A percentile compares a stretch with the other conserved stretches of the same genome.
Evolutionary conservation across 1,140 invertebrate genomes (phyloP).

Genomic region (Hestina assimilis): DNA sequence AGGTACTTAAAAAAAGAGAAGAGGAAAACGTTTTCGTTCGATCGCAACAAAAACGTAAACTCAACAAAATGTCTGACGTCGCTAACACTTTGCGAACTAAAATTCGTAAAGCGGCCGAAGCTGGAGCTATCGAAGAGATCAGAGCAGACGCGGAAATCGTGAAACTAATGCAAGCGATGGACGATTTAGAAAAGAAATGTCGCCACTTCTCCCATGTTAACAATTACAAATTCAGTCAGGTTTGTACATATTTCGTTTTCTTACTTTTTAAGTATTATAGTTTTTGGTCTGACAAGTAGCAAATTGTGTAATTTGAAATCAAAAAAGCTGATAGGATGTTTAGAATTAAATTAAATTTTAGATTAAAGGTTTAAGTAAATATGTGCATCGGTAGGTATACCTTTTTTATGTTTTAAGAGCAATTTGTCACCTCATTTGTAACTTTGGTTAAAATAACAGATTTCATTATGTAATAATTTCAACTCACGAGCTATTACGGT

Average conservation of each 20-base stretch:
- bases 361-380: too few relatives aligned
- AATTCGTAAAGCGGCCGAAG: constrained; percentile 79
- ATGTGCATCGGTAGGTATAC: too few relatives aligned
- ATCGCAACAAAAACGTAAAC: constrained; percentile 88
- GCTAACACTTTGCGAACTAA: constrained; percentile 82
- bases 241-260: not conserved
- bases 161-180: constrained; percentile 82
- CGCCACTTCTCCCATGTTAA: constrained; percentile 81
- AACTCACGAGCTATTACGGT: too few relatives aligned
- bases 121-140: constrained; percentile 77
- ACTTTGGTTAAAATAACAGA: too few relatives aligned
- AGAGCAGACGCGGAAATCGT: constrained; percentile 81
- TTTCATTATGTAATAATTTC: too few relatives aligned
- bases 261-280: too few relatives aligned
- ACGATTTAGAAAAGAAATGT: constrained; percentile 83
- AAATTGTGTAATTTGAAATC: too few relatives aligned
- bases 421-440: too few relatives aligned
- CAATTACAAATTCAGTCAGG: constrained; percentile 66
- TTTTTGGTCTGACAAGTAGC: too few relatives aligned
- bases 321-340: too few relatives aligned
- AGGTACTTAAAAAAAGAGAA: constrained; percentile 89
- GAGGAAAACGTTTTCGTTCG: constrained; percentile 91
- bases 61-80: constrained; percentile 88
- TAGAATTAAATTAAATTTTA: too few relatives aligned
- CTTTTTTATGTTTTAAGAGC: too few relatives aligned